Base-by-base conservation (phyloP, 2,797 vertebrate genomes). In the Naso thynnoides region DNA sequence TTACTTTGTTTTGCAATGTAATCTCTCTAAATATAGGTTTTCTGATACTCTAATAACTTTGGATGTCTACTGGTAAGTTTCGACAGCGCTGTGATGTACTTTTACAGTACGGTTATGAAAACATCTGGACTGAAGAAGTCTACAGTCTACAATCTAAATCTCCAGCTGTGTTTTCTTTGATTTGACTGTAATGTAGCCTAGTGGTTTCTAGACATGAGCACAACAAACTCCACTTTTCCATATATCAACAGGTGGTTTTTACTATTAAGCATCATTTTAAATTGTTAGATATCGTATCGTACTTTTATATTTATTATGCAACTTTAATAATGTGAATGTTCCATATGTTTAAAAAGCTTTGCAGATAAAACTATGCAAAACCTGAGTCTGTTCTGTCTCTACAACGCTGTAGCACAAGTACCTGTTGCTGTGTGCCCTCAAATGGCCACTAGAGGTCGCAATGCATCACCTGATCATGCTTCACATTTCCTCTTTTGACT, bases 301-400 rank as follows among this genome's bases (percentile, higher is more conserved):
- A 11, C 8, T 66, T 70, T 77, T 42, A 24, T 81, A 82, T 81
- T 77, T 75, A 86, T 78, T 64, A 53, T 56, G 61, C 0, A 15
- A 50, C 8, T 72, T 48, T 1, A 62, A 33, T 38, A 70, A 59
- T 65, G 68, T 81, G 59, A 85, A 70, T 29, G 1, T 9, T 63
- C 44, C 57, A 3, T 53, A 29, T 52, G 8, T 63, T 71, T 48
- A 1, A 62, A 47, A 64, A 21, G 29, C 33, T 70, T 50, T 65
- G 29, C 29, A 60, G 26, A 67, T 78, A 59, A 74, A 86, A 76
- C 15, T 6, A 39, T 42, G 41, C 2, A n/a, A 61, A 60, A 62
- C n/a, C 18, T 6, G 15, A 53, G 11, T 61, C 48, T 54, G 0
- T 38, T 71, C n/a, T 27, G 6, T 66, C 14, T 70, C 7, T 9